A percentile compares a stretch with the other conserved stretches of the same genome.
Conservation (phyloP, 2,113 vertebrate genomes). For the Oryzias melastigma region DNA sequence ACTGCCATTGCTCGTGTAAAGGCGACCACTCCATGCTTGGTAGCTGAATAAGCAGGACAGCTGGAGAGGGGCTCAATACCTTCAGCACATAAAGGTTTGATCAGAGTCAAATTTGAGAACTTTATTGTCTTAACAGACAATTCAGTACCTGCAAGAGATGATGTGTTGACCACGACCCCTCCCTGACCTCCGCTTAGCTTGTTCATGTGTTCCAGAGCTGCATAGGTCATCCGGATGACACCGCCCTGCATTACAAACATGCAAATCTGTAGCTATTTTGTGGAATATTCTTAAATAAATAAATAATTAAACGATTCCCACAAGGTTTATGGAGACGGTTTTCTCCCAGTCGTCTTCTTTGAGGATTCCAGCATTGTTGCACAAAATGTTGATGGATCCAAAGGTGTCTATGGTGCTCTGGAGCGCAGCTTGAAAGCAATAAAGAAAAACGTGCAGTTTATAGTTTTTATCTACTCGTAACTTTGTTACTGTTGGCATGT, state of each 20-base stretch:
- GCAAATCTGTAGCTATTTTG: no score
- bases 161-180: constrained; percentile 71
- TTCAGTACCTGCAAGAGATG: constrained; percentile 70
- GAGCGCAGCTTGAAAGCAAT: constrained; percentile 61
- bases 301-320: constrained; percentile 38
- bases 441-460: no score
- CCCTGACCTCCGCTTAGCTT: constrained; percentile 66
- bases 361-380: constrained; percentile 78
- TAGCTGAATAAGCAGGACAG: no score
- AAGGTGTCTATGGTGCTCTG: constrained; percentile 59
- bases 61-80: no score
- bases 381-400: constrained; percentile 70
- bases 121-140: no score
- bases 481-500: no score
- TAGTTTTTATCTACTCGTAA: no score
- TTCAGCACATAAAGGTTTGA: no score
- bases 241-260: constrained; percentile 45
- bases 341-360: constrained; percentile 73
- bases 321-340: constrained; percentile 72
- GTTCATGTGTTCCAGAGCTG: constrained; percentile 77
- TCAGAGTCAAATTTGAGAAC: no score
- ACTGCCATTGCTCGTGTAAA: no score
- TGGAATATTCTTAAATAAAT: no score
- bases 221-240: constrained; percentile 65
- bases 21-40: no score